phyloP scores from a whole-genome alignment of 2,113 vertebrate species.

The Dasyornis broadbenti region DNA sequence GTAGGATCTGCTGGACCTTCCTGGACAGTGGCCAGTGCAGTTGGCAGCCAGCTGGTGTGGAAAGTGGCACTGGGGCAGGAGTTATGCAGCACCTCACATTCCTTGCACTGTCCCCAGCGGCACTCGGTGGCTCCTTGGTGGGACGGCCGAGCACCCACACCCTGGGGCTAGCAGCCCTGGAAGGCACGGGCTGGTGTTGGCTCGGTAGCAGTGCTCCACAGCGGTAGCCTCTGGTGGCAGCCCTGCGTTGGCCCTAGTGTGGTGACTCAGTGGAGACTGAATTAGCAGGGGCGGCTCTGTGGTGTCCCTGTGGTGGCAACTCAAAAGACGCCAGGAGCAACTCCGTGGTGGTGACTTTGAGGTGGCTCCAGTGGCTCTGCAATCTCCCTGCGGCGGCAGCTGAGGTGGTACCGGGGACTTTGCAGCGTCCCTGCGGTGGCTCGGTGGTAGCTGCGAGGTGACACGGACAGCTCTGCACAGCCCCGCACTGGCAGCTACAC shows the following conservation, averaged over 20 bases:
- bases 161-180: neutral
- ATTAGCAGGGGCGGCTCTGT: too few relatives aligned
- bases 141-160: neutral
- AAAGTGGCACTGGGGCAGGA: neutral
- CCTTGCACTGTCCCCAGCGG: neutral
- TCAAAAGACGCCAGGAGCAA: neutral
- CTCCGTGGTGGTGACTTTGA: fast-evolving
- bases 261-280: neutral
- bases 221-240: neutral
- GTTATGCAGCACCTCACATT: too few relatives aligned
- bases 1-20: neutral
- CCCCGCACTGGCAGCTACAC: neutral
- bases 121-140: neutral
- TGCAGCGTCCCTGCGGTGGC: neutral
- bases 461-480: neutral
- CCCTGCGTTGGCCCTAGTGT: fast-evolving
- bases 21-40: fast-evolving
- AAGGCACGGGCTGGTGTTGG: neutral
- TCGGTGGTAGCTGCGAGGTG: neutral
- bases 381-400: neutral
- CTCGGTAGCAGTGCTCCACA: neutral
- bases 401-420: neutral
- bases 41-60: neutral
- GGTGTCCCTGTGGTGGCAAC: too few relatives aligned
- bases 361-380: neutral